phyloP scores from a whole-genome alignment of 2,888 invertebrate species.

The Xanthorhoe spadicearia region DNA sequence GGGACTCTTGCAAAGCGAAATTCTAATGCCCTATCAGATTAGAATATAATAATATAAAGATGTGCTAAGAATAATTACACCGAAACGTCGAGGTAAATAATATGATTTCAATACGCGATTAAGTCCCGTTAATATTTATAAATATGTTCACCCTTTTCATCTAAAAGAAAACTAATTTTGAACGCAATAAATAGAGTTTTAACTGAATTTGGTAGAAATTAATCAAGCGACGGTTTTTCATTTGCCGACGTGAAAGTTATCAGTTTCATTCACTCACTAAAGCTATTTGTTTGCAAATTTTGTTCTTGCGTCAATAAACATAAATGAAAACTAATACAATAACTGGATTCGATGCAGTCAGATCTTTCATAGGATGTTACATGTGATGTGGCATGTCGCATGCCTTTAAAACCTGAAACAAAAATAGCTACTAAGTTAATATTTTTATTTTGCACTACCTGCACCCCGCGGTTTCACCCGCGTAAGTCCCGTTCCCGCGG shows the following conservation, averaged over 20 bases:
- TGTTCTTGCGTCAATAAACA: slow-evolving; percentile 51
- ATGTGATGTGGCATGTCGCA: slow-evolving; percentile 2
- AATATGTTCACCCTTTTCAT: too few relatives aligned
- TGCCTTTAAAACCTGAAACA: background rate
- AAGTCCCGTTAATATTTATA: too few relatives aligned
- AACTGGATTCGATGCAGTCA: slow-evolving; percentile 48
- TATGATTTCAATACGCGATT: too few relatives aligned
- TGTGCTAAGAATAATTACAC: background rate
- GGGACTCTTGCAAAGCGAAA: slow-evolving; percentile 6
- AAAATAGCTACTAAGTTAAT: too few relatives aligned
- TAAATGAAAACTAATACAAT: slow-evolving; percentile 55
- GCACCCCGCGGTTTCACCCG: too few relatives aligned
- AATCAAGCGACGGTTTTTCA: background rate
- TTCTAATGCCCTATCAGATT: slow-evolving; percentile 9
- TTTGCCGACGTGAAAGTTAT: slow-evolving; percentile 12
- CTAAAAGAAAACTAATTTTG: background rate
- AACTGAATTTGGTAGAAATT: background rate
- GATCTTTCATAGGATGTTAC: slow-evolving; percentile 4
- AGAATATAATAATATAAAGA: slow-evolving; percentile 3
- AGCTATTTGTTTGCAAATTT: slow-evolving; percentile 47
- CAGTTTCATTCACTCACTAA: slow-evolving; percentile 40
- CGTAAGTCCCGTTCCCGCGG: too few relatives aligned
- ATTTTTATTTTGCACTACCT: too few relatives aligned
- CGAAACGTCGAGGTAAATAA: background rate
- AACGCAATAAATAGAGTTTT: background rate